These are phyloP conservation scores for Canis aureus DNA, from an alignment of 2,113 vertebrate genomes.

Conservation along the genomic window DNA sequence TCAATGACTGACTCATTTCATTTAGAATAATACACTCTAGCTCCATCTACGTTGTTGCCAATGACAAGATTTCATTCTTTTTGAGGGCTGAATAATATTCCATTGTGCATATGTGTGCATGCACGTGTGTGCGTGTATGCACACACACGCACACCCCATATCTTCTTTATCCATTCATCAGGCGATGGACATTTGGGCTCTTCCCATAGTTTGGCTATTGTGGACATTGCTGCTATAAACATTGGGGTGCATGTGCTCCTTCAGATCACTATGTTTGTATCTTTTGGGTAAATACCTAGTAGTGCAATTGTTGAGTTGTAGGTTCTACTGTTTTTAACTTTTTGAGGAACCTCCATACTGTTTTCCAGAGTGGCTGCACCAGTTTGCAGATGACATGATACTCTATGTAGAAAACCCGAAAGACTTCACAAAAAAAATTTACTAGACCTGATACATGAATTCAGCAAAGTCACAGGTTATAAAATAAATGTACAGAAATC, in stretches of 20 bases:
- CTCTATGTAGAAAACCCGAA: neutral
- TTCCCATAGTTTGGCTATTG: neutral
- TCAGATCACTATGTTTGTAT: neutral
- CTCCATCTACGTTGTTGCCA: neutral
- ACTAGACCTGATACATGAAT: neutral
- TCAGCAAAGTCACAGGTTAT: neutral
- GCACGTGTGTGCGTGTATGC: too few species aligned
- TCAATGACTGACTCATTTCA: neutral
- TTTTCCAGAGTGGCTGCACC: neutral
- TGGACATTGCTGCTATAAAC: neutral
- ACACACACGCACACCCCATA: neutral
- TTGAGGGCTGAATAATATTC: neutral
- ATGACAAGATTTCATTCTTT: neutral
- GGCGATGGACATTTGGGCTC: neutral
- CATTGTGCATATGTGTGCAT: too few species aligned
- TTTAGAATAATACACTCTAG: neutral
- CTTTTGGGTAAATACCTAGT: neutral
- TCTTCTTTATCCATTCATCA: neutral
- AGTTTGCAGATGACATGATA: neutral
- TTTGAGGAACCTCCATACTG: neutral
- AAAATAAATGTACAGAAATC: neutral
- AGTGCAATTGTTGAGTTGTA: neutral
- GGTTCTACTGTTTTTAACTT: neutral
- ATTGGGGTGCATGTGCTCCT: neutral
- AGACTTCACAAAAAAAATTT: neutral